Evolutionary conservation across 2,888 invertebrate genomes (phyloP), one percentile per base, ranked within the genome.

Genomic region (Embidobia sp.): DNA sequence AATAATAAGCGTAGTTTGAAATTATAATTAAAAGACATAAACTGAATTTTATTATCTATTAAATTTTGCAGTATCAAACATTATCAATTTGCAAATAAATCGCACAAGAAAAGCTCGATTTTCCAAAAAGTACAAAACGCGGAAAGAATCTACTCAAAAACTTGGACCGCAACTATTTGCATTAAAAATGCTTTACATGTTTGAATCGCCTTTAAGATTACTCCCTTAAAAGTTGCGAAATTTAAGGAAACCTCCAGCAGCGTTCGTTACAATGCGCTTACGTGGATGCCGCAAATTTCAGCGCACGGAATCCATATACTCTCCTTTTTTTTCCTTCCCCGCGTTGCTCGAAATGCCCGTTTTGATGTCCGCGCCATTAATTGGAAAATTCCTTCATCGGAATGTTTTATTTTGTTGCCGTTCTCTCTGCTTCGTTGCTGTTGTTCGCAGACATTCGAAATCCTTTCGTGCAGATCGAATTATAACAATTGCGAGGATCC

Each of bases 341-440:
- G 5, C 11, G 2, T 10, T 4, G 6, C 31, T 55, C 27, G 26
- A 37, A 57, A 57, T 22, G 33, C 29, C 11, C 19, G 33, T 44
- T 46, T 46, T 26, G 44, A 59, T 46, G 46, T 22, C 29, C 13
- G 26, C 16, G n/a, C 27, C 61, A 48, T 61, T 61, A 61, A 61
- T 61, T 61, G 48, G 18, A 48, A 66, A 44, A 51, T 53, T 66
- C 64, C 53, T 66, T 35, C 44, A 53, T 44, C 16, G 64, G 33
- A 53, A 53, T 55, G 55, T 46, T 55, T 44, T 66, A 42, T 10
- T 11, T 35, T 49, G 13, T 40, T 40, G 11, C 15, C 16, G 6
- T 29, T 15, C 26, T 44, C 8, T 59, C 6, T 6, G 22, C 22
- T 22, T 22, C 22, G 22, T 4, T 22, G 16, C 4, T 7, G 42